Evolutionary conservation across 2,888 invertebrate genomes (phyloP), one percentile per base, ranked within the genome.

Genomic region (Pimpla rufipes): DNA sequence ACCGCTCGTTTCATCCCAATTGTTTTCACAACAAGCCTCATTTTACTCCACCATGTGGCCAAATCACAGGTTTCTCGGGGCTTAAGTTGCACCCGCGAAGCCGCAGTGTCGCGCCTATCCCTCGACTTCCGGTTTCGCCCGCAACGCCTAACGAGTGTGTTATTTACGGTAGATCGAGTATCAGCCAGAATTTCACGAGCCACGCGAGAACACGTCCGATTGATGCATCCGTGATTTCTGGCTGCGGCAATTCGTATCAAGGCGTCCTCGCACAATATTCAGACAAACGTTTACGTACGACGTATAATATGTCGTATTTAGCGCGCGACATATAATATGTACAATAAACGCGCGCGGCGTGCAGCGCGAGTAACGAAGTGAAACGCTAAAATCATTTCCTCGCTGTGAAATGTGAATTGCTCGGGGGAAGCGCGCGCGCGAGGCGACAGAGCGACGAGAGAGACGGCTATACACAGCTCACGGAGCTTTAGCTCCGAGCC

Each of bases 401-500:
- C 23, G 42, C 13, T 66, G 66, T 45, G 40, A 45, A 66, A 66
- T 66, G 42, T 73, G 55, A 62, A 40, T 40, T 37, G 64, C 42
- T 40, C 57, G 82, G 73, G 76, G 62, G 68, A 77, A 77, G 29
- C 2, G 5, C 29, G 29, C 52, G 35, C 16, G 52, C 47, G 62
- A 85, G 66, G 73, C 83, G 83, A 70, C 74, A 45, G 71, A 73
- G 74, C 68, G 52, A 42, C 45, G 45, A 57, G 74, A 73, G 70
- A 71, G 83, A n/a, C n/a, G n/a, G 29, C 59, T 76, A 45, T 42
- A 52, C 5, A 64, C 64, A 73, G 85, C 82, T 79, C 79, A 82
- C 87, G 89, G 87, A 86, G 89, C 88, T 89, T 89, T 84, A 81
- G 73, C 85, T 76, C 86, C 70, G 74, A 59, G 75, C 64, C 59